Base-by-base conservation (phyloP, 2,888 invertebrate species). In the Eilema griseolum region DNA sequence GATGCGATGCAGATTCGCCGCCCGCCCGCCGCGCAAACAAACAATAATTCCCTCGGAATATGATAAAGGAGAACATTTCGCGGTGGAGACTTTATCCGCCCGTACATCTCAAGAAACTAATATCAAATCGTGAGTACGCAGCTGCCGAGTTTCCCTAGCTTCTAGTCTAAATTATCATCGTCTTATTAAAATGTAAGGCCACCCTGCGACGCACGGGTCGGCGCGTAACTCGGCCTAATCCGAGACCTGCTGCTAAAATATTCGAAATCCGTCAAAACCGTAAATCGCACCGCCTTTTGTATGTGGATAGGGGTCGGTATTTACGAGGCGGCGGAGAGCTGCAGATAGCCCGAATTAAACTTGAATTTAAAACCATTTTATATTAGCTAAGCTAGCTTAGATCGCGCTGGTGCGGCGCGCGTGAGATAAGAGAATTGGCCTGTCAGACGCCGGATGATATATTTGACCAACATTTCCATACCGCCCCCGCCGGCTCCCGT, bases 401-500 rank as follows among this genome's bases (percentile, higher is more conserved):
- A 95, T 95, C 95, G 93, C 91, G 92, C 90, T 90, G 94, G 92
- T 91, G 95, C 95, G 94, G 95, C 95, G 94, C 96, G 95, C 95
- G 92, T 89, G 92, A 97, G 97, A 97, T 97, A 97, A 97, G 97
- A 97, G 97, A 97, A 97, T 97, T 97, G 97, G 97, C 97, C 97
- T 97, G 97, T 97, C 97, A 97, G 96, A 96, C 97, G 86, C 97
- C 95, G 97, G 97, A 97, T 97, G 97, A 97, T 97, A 97, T 97
- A 97, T 97, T 97, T 97, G 97, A 97, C 97, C 97, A 97, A 97
- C 97, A 97, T 97, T 97, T 97, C 97, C 97, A 97, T 97, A 97
- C 92, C 92, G 84, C 90, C 89, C 88, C 90, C 91, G 85, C 84
- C 84, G 82, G 85, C 89, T 87, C 87, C 88, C 87, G 84, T 87